Evolutionary conservation across 2,888 invertebrate species (phyloP), one percentile per base, ranked within the genome.

Genomic region (Patella depressa): DNA sequence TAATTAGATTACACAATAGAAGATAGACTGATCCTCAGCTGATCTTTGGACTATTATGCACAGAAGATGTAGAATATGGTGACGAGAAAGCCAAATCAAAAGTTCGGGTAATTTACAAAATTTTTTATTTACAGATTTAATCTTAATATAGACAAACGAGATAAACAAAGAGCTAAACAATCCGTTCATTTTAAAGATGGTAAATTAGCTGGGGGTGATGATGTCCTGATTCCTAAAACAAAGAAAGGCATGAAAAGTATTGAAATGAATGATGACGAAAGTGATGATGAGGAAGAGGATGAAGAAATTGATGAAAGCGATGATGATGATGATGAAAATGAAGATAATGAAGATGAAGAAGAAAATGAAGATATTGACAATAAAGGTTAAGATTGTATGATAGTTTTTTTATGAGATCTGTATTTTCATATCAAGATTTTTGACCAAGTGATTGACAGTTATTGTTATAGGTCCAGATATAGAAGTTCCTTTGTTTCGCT

Each of bases 141-240:
- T 11, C 71, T 88, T 72, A 85, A 85, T 72, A 76, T 77, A 59
- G 78, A 79, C 65, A 72, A 82, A 69, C 73, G 73, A 53, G 83
- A 71, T n/a, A 72, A 75, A 71, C 19, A 81, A 29, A 78, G 72
- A 24, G 74, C 72, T 15, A 78, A 79, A 19, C 74, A 83, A n/a
- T 83, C 85, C 71, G 79, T 81, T 17, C 77, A 83, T 75, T 72
- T 78, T 55, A 78, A 80, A 4, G 78, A 70, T 24, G 79, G 74
- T 17, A 72, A 79, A 19, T 75, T 80, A 9, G 79, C 78, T 19
- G 79, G 78, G 85, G 24, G 91, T 4, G 90, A 89, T 82, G 90
- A 92, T 70, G 90, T 89, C 78, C 88, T 92, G 76, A 87, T 90
- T 74, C 89, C 87, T 59, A 87, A 90, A 80, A 87, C 90, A 14